These are phyloP conservation scores for Thinocorus orbignyianus DNA, from an alignment of 2,113 vertebrate genomes.

Conservation along the genomic window DNA sequence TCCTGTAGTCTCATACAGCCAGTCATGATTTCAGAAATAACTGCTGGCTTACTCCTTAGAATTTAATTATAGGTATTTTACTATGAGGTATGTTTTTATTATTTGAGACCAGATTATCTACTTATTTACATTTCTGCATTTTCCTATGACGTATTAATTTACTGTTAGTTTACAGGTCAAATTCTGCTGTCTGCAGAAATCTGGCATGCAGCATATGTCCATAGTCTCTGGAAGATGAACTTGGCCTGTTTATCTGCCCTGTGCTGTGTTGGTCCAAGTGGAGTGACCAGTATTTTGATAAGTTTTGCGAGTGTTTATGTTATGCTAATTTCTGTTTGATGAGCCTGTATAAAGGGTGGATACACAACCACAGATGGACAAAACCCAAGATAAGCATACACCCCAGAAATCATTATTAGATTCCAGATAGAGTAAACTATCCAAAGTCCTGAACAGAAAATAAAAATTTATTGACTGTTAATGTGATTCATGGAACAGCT, in stretches of 20 bases:
- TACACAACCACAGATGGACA: conserved; percentile 23
- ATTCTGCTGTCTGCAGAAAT: background rate
- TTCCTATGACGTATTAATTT: background rate
- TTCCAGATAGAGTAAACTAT: conserved; percentile 57
- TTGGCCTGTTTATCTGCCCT: background rate
- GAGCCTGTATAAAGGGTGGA: conserved; percentile 21
- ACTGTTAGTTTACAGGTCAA: background rate
- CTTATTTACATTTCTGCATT: conserved; percentile 4
- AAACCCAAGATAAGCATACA: conserved; percentile 46
- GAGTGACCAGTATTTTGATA: background rate
- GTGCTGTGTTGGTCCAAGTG: background rate
- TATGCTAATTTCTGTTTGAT: conserved; percentile 53
- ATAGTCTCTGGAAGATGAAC: background rate
- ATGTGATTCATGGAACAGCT: conserved; percentile 65
- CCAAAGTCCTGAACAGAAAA: conserved; percentile 41
- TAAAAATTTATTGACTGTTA: conserved; percentile 68
- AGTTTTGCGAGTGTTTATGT: background rate
- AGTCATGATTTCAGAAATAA: background rate
- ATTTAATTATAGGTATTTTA: background rate
- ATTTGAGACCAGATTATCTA: background rate
- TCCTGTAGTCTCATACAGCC: background rate
- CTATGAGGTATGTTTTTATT: background rate
- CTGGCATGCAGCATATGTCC: background rate
- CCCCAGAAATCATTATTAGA: conserved; percentile 55
- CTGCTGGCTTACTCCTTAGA: background rate